phyloP scores from a whole-genome alignment of 2,113 vertebrate genomes.

The Calidris pugnax region DNA sequence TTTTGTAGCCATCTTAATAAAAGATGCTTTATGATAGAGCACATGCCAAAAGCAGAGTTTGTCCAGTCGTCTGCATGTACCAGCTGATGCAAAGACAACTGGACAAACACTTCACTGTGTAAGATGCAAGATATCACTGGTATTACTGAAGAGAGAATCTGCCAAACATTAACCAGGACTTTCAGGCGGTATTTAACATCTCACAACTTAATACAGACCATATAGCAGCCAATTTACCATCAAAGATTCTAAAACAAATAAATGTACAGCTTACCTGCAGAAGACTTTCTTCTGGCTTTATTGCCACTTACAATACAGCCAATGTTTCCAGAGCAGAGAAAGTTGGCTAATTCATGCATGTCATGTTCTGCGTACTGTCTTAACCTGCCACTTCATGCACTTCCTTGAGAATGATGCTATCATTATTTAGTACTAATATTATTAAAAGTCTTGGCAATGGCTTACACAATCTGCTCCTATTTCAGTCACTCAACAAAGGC shows the following conservation, averaged over 20 bases:
- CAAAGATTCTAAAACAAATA: slow-evolving; percentile 51
- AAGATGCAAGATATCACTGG: background rate
- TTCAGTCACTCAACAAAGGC: slow-evolving; percentile 47
- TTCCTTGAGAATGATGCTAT: slow-evolving; percentile 4
- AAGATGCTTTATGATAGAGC: background rate
- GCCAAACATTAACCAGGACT: background rate
- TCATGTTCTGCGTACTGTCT: background rate
- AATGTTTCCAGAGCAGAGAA: background rate
- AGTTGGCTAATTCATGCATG: background rate
- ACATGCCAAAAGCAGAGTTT: background rate
- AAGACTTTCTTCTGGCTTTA: slow-evolving; percentile 16
- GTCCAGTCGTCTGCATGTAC: background rate
- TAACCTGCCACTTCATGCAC: slow-evolving; percentile 35
- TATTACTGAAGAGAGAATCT: slow-evolving; percentile 8
- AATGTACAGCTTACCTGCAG: background rate
- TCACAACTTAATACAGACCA: background rate
- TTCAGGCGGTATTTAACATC: slow-evolving; percentile 26
- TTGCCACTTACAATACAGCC: background rate
- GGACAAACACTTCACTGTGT: background rate
- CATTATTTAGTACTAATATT: slow-evolving; percentile 62
- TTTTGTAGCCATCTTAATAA: background rate
- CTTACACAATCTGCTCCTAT: slow-evolving; percentile 41
- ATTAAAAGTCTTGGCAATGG: slow-evolving; percentile 59
- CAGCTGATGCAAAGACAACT: background rate
- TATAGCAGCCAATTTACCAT: background rate